A percentile compares a stretch with the other conserved stretches of the same genome.
phyloP scores from a whole-genome alignment of 2,113 vertebrate genomes.

The Chloropsis hardwickii region DNA sequence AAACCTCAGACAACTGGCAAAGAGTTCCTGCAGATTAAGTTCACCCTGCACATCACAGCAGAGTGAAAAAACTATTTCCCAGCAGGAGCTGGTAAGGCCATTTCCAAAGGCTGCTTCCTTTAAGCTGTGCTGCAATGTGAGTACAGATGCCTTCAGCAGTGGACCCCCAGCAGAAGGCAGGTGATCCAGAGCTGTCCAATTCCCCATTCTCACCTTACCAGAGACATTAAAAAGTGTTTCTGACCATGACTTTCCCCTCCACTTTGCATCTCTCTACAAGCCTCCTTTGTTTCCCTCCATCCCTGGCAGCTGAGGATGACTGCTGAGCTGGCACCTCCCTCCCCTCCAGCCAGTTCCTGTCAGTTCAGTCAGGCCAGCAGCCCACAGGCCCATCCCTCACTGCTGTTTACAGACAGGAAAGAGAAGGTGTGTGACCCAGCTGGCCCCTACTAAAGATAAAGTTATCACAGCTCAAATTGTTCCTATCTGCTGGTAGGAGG shows the following conservation, averaged over 20 bases:
- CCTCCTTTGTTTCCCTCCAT: neutral
- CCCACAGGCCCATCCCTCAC: rapidly evolving
- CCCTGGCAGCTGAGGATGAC: neutral
- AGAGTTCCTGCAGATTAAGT: neutral
- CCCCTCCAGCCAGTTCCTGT: neutral
- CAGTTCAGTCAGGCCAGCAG: neutral
- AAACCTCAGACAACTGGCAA: neutral
- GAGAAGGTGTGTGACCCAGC: neutral
- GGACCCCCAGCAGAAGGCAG: neutral
- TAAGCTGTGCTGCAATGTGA: neutral
- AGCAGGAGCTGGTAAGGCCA: neutral
- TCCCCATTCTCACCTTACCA: neutral
- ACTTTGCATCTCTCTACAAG: neutral
- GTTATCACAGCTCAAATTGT: slow-evolving; percentile 4
- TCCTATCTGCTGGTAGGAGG: slow-evolving; percentile 18
- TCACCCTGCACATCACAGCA: rapidly evolving
- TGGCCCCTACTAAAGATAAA: neutral
- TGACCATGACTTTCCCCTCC: neutral
- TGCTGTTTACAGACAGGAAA: neutral
- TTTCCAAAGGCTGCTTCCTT: neutral
- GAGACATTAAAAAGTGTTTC: neutral
- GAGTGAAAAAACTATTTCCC: neutral
- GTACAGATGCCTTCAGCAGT: rapidly evolving
- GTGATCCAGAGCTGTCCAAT: neutral
- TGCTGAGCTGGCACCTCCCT: neutral